A percentile compares a stretch with the other conserved stretches of the same genome.
phyloP scores from a whole-genome alignment of 2,888 invertebrate genomes.

The Amphimallon solstitiale region DNA sequence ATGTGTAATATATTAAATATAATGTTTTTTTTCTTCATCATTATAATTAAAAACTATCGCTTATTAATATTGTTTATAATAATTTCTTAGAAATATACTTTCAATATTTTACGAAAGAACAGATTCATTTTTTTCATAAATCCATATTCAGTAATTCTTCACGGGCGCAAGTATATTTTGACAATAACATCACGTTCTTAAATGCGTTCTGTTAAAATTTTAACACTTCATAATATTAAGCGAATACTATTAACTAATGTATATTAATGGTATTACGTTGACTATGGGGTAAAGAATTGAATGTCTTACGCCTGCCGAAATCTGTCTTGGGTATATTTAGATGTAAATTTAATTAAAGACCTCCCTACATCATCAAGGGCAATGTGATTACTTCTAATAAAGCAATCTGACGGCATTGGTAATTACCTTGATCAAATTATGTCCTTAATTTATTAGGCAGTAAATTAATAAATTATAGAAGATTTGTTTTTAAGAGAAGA shows the following conservation, averaged over 20 bases:
- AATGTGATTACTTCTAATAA: slow-evolving; percentile 39
- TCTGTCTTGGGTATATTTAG: slow-evolving; percentile 11
- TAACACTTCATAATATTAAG: not conserved
- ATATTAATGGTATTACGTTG: slow-evolving; percentile 4
- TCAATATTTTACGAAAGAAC: no score
- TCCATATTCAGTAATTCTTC: no score
- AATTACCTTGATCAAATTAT: slow-evolving; percentile 37
- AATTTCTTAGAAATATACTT: no score
- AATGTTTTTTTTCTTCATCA: no score
- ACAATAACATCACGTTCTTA: no score
- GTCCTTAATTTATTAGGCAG: slow-evolving; percentile 13
- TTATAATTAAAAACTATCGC: no score
- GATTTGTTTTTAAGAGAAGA: not conserved
- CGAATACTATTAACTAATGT: slow-evolving; percentile 16
- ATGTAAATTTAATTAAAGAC: slow-evolving; percentile 27
- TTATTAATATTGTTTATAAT: no score
- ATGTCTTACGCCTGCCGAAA: not conserved
- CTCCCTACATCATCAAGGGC: slow-evolving; percentile 16
- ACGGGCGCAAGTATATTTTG: no score
- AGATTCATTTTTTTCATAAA: no score
- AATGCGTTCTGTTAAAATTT: no score
- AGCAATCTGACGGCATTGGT: slow-evolving; percentile 35
- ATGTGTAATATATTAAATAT: no score
- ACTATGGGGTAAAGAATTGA: slow-evolving; percentile 4
- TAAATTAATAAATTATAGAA: slow-evolving; percentile 18